Evolutionary conservation across 2,888 invertebrate genomes (phyloP).

Genomic region (Sminthurinus aureus): DNA sequence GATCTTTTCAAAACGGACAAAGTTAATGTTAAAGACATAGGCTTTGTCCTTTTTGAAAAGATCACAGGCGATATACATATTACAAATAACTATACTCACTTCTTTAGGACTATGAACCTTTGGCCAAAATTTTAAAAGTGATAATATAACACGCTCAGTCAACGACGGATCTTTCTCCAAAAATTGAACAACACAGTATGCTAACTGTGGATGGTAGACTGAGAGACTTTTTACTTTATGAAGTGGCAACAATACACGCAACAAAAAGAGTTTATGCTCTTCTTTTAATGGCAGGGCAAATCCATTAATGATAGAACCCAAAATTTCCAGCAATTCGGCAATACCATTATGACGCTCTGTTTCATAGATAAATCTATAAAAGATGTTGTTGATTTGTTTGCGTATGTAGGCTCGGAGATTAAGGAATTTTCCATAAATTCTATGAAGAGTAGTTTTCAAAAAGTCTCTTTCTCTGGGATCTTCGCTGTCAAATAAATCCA

Average conservation of each 20-base stretch:
- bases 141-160: constrained; percentile 93
- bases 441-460: constrained; percentile 95
- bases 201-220: constrained; percentile 94
- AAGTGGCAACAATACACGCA: constrained; percentile 83
- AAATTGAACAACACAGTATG: constrained; percentile 99
- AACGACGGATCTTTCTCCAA: constrained; percentile 87
- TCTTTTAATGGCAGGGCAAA: constrained; percentile 97
- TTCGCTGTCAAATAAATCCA: constrained; percentile 96
- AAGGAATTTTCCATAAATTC: constrained; percentile 97
- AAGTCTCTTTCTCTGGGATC: constrained; percentile 97
- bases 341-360: constrained; percentile 98
- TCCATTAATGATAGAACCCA: constrained; percentile 98
- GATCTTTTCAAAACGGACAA: not conserved
- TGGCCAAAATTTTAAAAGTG: constrained; percentile 97
- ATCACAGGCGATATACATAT: too few relatives aligned
- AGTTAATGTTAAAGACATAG: constrained; percentile 57
- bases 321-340: constrained; percentile 93
- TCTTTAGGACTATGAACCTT: constrained; percentile 66
- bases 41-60: too few relatives aligned
- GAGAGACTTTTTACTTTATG: constrained; percentile 97
- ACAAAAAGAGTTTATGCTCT: constrained; percentile 95
- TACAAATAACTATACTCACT: constrained; percentile 26
- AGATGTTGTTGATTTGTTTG: constrained; percentile 98
- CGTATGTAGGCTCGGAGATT: constrained; percentile 95
- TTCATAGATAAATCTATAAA: constrained; percentile 98